Conservation (phyloP, 2,797 vertebrate species). For the Borostomias antarcticus region DNA sequence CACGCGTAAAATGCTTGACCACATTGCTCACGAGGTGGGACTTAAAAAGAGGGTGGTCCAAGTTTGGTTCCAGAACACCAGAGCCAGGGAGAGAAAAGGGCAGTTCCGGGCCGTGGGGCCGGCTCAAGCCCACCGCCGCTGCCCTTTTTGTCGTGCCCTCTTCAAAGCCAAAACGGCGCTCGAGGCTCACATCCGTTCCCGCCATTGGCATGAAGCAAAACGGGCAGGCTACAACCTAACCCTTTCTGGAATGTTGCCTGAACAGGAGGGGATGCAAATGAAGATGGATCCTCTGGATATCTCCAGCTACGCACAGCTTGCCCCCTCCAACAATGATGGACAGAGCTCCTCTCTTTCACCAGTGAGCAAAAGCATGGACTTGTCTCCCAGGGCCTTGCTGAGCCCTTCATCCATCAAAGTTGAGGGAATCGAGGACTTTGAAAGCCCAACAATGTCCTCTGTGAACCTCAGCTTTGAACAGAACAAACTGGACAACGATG, state of each 20-base stretch:
- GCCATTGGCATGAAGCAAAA: slow-evolving; percentile 99
- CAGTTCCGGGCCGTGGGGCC: slow-evolving; percentile 97
- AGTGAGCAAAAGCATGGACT: slow-evolving; percentile 90
- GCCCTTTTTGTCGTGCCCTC: slow-evolving; percentile 96
- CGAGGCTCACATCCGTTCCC: slow-evolving; percentile 97
- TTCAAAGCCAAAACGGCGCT: slow-evolving; percentile 99
- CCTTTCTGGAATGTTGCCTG: slow-evolving; percentile 89
- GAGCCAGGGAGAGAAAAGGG: slow-evolving; percentile 96
- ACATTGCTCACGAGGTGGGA: slow-evolving; percentile 98
- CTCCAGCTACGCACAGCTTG: slow-evolving; percentile 85
- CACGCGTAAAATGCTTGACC: slow-evolving; percentile 98
- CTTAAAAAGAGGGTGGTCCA: slow-evolving; percentile 98
- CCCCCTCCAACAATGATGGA: slow-evolving; percentile 83
- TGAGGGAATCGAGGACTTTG: slow-evolving; percentile 96
- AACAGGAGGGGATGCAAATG: slow-evolving; percentile 90
- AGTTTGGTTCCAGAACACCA: slow-evolving; percentile 99
- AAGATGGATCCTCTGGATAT: slow-evolving; percentile 93
- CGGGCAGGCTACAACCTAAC: slow-evolving; percentile 95
- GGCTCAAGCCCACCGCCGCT: slow-evolving; percentile 95
- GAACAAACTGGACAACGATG: slow-evolving; percentile 95
- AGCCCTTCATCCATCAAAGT: slow-evolving; percentile 98
- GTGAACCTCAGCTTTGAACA: slow-evolving; percentile 96
- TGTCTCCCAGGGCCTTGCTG: slow-evolving; percentile 91
- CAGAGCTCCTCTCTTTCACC: slow-evolving; percentile 96
- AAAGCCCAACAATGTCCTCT: slow-evolving; percentile 93